Percentiles rank a stretch among this genome's conserved stretches.
Conservation (phyloP, 2,888 invertebrate genomes). For the Phorcus lineatus region DNA sequence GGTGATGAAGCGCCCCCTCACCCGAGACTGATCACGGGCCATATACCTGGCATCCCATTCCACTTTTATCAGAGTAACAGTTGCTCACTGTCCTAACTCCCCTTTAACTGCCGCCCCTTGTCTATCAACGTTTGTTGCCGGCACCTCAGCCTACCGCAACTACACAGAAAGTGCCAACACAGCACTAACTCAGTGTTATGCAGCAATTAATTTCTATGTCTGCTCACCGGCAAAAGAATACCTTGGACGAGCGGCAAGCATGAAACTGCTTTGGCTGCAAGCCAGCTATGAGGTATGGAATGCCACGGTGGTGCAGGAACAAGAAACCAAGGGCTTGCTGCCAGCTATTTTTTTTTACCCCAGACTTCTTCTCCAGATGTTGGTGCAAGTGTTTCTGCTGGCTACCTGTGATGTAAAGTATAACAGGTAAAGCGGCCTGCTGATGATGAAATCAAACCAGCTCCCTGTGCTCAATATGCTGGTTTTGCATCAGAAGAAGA, state of each 20-base stretch:
- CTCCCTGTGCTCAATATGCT: not conserved
- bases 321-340: not conserved
- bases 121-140: too few relatives aligned
- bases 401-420: not conserved
- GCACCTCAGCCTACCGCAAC: not conserved
- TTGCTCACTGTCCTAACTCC: conserved; percentile 15
- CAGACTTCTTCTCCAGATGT: not conserved
- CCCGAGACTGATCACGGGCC: not conserved
- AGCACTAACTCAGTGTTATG: not conserved
- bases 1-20: not conserved
- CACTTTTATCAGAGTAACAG: not conserved
- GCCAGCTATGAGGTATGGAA: not conserved
- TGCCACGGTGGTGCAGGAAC: not conserved
- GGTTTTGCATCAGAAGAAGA: too few relatives aligned
- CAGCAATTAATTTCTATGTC: not conserved
- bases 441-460: conserved; percentile 1
- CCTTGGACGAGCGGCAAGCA: not conserved
- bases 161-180: conserved; percentile 7
- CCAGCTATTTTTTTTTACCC: not conserved
- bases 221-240: not conserved
- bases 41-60: not conserved
- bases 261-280: not conserved
- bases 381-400: conserved; percentile 8
- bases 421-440: not conserved
- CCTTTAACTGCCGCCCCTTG: not conserved